Conservation (phyloP, 2,888 invertebrate genomes). For the Drosophila monieri region DNA sequence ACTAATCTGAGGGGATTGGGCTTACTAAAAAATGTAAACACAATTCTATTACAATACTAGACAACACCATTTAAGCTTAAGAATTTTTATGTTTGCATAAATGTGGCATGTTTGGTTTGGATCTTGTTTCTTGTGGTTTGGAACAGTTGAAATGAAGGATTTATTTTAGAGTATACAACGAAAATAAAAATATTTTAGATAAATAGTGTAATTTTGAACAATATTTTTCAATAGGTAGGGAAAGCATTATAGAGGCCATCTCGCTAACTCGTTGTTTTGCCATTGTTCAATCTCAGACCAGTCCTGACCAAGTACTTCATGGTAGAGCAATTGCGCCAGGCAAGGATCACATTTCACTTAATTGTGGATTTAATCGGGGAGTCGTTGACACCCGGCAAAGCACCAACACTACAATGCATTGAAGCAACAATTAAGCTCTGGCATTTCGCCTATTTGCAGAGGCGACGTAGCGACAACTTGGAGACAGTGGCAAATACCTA, state of each 20-base stretch:
- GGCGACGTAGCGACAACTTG: slow-evolving; percentile 39
- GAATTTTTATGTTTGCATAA: no score
- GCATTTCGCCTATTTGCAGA: slow-evolving; percentile 54
- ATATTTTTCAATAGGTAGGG: neutral
- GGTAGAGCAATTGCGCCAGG: slow-evolving; percentile 30
- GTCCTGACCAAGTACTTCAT: slow-evolving; percentile 21
- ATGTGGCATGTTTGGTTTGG: no score
- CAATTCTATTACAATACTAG: no score
- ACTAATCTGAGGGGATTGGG: neutral
- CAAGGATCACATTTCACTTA: slow-evolving; percentile 67
- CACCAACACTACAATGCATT: neutral
- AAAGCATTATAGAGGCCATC: slow-evolving; percentile 9
- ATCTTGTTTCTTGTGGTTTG: no score
- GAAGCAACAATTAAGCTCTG: slow-evolving; percentile 46
- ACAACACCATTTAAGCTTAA: no score
- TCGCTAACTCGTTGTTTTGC: slow-evolving; percentile 57
- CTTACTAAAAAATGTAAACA: no score
- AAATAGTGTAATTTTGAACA: no score
- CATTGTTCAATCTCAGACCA: slow-evolving; percentile 42
- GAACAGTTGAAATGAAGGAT: no score
- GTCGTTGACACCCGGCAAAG: slow-evolving; percentile 69
- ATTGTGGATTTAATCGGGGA: slow-evolving; percentile 66
- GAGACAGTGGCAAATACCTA: slow-evolving; percentile 56
- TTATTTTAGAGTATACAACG: no score
- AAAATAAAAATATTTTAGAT: no score